Conservation (phyloP, 2,888 invertebrate genomes). For the Capitulum mitella region DNA sequence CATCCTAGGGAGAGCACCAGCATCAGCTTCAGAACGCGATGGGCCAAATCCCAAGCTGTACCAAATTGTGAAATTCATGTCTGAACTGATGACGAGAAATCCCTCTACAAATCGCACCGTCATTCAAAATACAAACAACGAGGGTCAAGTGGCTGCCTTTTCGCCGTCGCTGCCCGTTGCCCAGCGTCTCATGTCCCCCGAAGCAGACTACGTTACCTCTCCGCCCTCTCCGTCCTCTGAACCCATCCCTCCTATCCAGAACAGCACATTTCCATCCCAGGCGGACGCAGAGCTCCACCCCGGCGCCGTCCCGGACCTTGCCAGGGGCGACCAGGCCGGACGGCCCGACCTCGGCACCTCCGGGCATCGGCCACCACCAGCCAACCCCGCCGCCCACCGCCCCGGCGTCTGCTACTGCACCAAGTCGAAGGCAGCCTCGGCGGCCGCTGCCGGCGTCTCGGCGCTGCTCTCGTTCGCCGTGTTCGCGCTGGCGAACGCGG, state of each 20-base stretch:
- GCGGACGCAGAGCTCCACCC: not conserved
- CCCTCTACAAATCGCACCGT: not conserved
- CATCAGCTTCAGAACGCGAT: not conserved
- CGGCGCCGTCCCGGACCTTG: not conserved
- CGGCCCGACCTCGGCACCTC: no score
- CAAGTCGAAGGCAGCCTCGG: not conserved
- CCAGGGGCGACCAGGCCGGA: not conserved
- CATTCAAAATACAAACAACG: not conserved
- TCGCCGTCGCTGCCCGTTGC: not conserved
- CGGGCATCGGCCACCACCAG: not conserved
- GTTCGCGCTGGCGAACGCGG: not conserved
- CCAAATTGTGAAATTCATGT: not conserved
- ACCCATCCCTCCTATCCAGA: not conserved
- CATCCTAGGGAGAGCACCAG: not conserved
- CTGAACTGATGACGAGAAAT: not conserved
- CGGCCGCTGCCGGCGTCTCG: constrained; percentile 5
- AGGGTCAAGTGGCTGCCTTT: not conserved
- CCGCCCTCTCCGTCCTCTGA: not conserved
- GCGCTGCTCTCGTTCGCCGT: not conserved
- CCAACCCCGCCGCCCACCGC: not conserved
- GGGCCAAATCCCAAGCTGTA: not conserved
- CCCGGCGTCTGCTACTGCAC: constrained; percentile 3
- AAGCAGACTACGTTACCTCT: not conserved
- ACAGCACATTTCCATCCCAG: not conserved
- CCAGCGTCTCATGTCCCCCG: not conserved